Evolutionary conservation across 2,113 vertebrate species (phyloP), one percentile per base, ranked within the genome.

Genomic region (Glaucomys volans): DNA sequence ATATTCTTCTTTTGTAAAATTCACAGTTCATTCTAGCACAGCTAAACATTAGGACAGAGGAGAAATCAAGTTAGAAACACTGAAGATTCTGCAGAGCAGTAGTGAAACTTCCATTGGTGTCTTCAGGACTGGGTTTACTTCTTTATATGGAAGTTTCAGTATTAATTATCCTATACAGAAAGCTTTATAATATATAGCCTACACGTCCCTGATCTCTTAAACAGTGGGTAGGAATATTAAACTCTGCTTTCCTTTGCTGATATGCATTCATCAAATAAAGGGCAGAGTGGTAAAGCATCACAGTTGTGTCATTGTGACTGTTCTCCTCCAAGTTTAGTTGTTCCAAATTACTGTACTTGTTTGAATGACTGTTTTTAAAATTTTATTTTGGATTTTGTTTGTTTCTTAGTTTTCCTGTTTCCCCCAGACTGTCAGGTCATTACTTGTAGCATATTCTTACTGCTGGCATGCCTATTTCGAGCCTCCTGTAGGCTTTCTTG

Each of bases 81-180:
- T 35, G 12, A 71, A 59, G 54, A 52, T 35, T 84, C 66, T 69
- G 47, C 37, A 35, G 13, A 42, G 59, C 18, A 57, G 16, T 2
- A 28, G 16, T 13, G 37, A 85, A 1, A 84, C 24, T 26, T 52
- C 44, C 42, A 50, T 37, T 24, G 59, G 50, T 7, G 9, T 50
- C 54, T 64, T 59, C 10, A 10, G 35, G 5, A 59, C 20, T 92
- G 47, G 22, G 17, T n/a, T 44, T 52, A 74, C 44, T 92, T 79
- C 83, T 95, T 75, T 90, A 83, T 37, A 66, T 30, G 35, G 87
- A 81, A 79, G 40, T 59, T 96, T 96, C 82, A 87, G 57, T 26
- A 82, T 62, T n/a, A 52, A 80, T 32, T 90, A 95, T 44, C 82
- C 77, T 86, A 35, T 32, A 87, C 26, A 85, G 85, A 87, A 87